Conservation (phyloP, 2,797 vertebrate species). For the Sphenopsis melanotis region DNA sequence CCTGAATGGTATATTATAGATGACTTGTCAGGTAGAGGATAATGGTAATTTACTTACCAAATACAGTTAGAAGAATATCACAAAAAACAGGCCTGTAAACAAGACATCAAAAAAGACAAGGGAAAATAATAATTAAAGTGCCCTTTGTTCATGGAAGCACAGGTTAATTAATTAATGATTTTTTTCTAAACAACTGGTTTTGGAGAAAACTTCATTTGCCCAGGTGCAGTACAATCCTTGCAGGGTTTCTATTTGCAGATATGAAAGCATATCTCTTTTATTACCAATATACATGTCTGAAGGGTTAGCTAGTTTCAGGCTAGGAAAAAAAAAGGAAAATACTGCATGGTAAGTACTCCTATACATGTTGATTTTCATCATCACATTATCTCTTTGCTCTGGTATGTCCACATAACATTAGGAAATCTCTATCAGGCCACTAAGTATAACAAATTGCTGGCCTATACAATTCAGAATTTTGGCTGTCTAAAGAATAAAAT, state of each 20-base stretch:
- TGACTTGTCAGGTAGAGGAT: background rate
- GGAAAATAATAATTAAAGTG: background rate
- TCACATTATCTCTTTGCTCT: background rate
- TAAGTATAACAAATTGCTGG: background rate
- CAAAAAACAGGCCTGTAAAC: background rate
- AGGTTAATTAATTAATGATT: conserved; percentile 56
- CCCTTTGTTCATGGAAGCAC: background rate
- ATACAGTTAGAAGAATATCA: background rate
- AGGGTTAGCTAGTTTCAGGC: background rate
- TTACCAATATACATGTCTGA: background rate
- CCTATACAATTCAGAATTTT: background rate
- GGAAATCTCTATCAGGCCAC: background rate
- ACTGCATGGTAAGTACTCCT: background rate
- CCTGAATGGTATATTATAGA: background rate
- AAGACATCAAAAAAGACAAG: background rate
- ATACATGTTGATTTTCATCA: background rate
- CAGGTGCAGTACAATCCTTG: background rate
- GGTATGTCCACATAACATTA: background rate
- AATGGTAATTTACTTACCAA: background rate
- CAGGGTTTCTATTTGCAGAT: background rate
- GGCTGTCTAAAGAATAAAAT: background rate
- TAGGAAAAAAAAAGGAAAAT: background rate
- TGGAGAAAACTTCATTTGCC: conserved; percentile 12
- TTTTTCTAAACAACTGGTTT: conserved; percentile 9
- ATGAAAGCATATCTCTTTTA: background rate